Evolutionary conservation across 2,888 invertebrate genomes (phyloP).

Genomic region (Lypha dubia): DNA sequence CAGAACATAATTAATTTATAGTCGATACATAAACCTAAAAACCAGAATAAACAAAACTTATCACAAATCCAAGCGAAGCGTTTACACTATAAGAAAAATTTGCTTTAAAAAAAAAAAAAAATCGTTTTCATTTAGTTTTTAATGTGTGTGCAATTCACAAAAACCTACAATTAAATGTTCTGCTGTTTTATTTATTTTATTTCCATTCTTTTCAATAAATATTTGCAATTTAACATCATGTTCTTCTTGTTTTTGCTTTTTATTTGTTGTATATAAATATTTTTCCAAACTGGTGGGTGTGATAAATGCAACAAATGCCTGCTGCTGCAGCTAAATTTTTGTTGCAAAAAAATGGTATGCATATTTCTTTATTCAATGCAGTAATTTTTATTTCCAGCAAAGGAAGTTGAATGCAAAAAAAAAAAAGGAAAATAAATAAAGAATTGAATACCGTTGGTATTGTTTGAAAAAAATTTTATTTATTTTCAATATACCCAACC

Average conservation of each 20-base stretch:
- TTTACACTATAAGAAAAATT: neutral
- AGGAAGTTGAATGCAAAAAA: conserved; percentile 50
- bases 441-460: conserved; percentile 7
- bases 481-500: conserved; percentile 21
- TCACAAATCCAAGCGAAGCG: neutral
- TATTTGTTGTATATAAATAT: conserved; percentile 6
- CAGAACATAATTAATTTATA: conserved; percentile 57
- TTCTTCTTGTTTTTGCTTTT: conserved; percentile 32
- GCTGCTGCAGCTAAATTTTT: conserved; percentile 65
- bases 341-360: neutral
- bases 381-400: conserved; percentile 37
- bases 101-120: no score
- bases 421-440: no score
- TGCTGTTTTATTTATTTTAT: conserved; percentile 47
- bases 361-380: conserved; percentile 28
- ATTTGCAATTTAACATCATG: conserved; percentile 35
- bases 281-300: conserved; percentile 63
- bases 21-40: conserved; percentile 44
- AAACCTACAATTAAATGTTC: conserved; percentile 42
- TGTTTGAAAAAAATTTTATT: conserved; percentile 53
- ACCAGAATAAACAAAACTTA: conserved; percentile 11
- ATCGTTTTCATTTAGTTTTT: neutral
- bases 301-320: conserved; percentile 66
- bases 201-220: conserved; percentile 47
- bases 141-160: neutral